Base-by-base conservation (phyloP, 2,888 invertebrate species). In the Conistra vaccinii region DNA sequence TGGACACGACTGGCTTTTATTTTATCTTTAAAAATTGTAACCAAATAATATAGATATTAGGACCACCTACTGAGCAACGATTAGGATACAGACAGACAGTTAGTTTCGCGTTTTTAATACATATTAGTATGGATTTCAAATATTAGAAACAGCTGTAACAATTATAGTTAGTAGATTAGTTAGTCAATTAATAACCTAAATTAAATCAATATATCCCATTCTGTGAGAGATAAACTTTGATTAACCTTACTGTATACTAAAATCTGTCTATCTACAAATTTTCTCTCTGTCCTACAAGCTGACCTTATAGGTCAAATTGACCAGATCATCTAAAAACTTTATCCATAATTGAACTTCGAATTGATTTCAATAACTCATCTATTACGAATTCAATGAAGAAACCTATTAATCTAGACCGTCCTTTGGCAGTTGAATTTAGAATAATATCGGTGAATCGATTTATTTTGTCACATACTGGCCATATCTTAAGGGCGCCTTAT, bases 351-450 rank as follows among this genome's bases (percentile, higher is more conserved):
- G 62, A 78, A 74, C 48, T 72, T 74, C 26, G 55, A 74, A 78
- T 80, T 60, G 69, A 68, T 78, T 86, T 76, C 73, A 68, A 84
- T 81, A 84, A 81, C 55, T 81, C 68, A 67, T 73, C 57, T 58
- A 68, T 69, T 65, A 35, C 48, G 60, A 73, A 74, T 66, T 76
- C 72, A 65, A 63, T 69, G 57, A 83, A 74, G 72, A 74, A 78
- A 68, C n/a, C 76, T 72, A 85, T 81, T 81, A 73, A 76, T 84
- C 29, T 29, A 77, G 61, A 35, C 60, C 51, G 71, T 35, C 65
- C 45, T 77, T 60, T 75, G 53, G 4, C 58, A 53, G 17, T 51
- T 23, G 20, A 57, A 66, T 61, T 79, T 60, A 60, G 32, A 74
- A 74, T 69, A 67, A 68, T 73, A 62, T 55, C 55, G 55, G 10